These are phyloP conservation scores for Agrypnia vestita DNA, from an alignment of 1,140 invertebrate genomes.

Conservation along the genomic window DNA sequence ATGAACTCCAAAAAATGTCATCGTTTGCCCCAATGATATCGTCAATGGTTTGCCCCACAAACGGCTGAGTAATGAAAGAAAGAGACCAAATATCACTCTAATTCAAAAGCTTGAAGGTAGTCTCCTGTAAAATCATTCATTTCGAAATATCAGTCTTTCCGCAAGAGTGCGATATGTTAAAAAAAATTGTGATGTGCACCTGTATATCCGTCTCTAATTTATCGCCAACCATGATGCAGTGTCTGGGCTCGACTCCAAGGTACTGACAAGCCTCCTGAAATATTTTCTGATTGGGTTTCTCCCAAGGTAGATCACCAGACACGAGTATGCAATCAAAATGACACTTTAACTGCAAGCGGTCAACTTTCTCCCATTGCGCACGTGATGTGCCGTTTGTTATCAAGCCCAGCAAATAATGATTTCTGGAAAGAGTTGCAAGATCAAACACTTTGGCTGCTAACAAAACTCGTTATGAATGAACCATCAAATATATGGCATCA, in stretches of 20 bases:
- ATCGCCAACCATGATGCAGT: slow-evolving; percentile 90
- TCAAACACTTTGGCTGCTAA: too few relatives aligned
- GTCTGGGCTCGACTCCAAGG: slow-evolving; percentile 79
- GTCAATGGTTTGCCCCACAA: too few relatives aligned
- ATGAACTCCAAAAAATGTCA: too few relatives aligned
- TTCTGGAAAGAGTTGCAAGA: slow-evolving; percentile 63
- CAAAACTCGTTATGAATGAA: too few relatives aligned
- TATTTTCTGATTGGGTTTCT: slow-evolving; percentile 87
- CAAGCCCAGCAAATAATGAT: slow-evolving; percentile 82
- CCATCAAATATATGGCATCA: too few relatives aligned
- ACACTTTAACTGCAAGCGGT: slow-evolving; percentile 76
- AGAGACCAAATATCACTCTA: too few relatives aligned
- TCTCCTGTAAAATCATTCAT: too few relatives aligned
- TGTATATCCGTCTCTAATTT: slow-evolving; percentile 89
- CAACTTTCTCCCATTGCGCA: slow-evolving; percentile 90
- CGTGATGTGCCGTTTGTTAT: slow-evolving; percentile 89
- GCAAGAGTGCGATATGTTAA: too few relatives aligned
- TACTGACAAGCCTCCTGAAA: slow-evolving; percentile 84
- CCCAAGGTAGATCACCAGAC: slow-evolving; percentile 87
- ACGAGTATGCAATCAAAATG: slow-evolving; percentile 87
- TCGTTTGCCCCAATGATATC: too few relatives aligned
- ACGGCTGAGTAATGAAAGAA: too few relatives aligned
- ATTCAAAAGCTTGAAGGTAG: too few relatives aligned
- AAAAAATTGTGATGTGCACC: slow-evolving; percentile 62
- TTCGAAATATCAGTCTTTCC: too few relatives aligned